Conservation (phyloP, 2,113 vertebrate species). For the Mobula hypostoma region DNA sequence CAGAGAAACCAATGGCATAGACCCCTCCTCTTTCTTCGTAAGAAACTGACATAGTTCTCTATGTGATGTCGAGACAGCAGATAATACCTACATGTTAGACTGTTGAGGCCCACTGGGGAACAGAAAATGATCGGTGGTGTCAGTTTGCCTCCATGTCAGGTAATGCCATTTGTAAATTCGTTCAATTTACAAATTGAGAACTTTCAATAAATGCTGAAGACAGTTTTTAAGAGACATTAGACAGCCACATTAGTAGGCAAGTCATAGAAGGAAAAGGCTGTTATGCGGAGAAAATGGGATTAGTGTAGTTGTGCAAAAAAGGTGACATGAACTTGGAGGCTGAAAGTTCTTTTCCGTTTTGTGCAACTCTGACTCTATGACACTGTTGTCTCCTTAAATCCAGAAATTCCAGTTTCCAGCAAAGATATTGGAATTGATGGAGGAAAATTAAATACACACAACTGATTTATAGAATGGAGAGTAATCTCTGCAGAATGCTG, state of each 20-base stretch:
- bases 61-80: not conserved
- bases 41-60: not conserved
- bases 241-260: too few relatives aligned
- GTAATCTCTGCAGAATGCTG: not conserved
- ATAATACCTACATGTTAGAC: not conserved
- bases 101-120: not conserved
- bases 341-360: too few relatives aligned
- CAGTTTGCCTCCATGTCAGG: not conserved
- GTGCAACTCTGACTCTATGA: too few relatives aligned
- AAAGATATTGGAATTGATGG: not conserved
- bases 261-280: too few relatives aligned
- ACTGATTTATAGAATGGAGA: not conserved
- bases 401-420: not conserved
- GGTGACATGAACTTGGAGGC: too few relatives aligned
- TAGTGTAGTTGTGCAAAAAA: too few relatives aligned
- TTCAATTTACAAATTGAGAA: not conserved
- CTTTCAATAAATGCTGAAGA: not conserved
- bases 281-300: too few relatives aligned
- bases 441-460: slow-evolving; percentile 21
- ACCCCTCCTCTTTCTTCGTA: not conserved
- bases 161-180: not conserved
- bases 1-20: not conserved
- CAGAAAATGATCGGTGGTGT: not conserved
- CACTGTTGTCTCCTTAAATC: not conserved
- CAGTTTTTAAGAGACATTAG: not conserved